Evolutionary conservation across 2,888 invertebrate species (phyloP).

Genomic region (Zaprionus lineosus): DNA sequence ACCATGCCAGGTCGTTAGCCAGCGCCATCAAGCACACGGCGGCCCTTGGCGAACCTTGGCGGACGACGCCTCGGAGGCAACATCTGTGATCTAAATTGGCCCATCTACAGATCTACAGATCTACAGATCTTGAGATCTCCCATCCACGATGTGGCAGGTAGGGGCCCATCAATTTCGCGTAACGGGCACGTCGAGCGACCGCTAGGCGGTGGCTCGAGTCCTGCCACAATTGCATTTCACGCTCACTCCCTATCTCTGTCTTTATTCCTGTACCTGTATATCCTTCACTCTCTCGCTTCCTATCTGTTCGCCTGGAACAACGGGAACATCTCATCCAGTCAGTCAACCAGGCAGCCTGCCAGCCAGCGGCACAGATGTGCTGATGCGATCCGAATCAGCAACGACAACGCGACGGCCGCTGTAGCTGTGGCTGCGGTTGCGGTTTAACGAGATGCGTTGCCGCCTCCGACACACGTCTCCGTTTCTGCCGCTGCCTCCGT

Average conservation of each 20-base stretch:
- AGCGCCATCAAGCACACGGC: conserved; percentile 51
- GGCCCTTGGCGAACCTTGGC: conserved; percentile 12
- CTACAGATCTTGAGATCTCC: conserved; percentile 36
- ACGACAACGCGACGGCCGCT: conserved; percentile 11
- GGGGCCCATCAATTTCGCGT: conserved; percentile 65
- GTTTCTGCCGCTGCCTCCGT: conserved; percentile 14
- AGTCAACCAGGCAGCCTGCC: conserved; percentile 18
- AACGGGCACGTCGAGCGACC: conserved; percentile 56
- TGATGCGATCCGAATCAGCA: conserved; percentile 65
- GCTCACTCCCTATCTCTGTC: conserved; percentile 28
- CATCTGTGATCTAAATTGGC: conserved; percentile 77
- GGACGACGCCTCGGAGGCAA: too few relatives aligned
- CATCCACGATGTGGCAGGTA: conserved; percentile 30
- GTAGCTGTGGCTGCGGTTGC: conserved; percentile 61
- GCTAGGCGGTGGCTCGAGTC: conserved; percentile 58
- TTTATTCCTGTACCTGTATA: too few relatives aligned
- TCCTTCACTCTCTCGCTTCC: not conserved
- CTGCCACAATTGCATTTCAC: conserved; percentile 62
- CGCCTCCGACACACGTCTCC: conserved; percentile 73
- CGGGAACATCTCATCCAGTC: conserved; percentile 44
- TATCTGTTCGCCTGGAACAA: conserved; percentile 22
- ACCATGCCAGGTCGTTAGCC: conserved; percentile 33
- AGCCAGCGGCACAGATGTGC: conserved; percentile 71
- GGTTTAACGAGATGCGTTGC: conserved; percentile 79
- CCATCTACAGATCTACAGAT: conserved; percentile 50